These are phyloP conservation scores for Columbina picui DNA, from an alignment of 2,113 vertebrate genomes.

Conservation along the genomic window DNA sequence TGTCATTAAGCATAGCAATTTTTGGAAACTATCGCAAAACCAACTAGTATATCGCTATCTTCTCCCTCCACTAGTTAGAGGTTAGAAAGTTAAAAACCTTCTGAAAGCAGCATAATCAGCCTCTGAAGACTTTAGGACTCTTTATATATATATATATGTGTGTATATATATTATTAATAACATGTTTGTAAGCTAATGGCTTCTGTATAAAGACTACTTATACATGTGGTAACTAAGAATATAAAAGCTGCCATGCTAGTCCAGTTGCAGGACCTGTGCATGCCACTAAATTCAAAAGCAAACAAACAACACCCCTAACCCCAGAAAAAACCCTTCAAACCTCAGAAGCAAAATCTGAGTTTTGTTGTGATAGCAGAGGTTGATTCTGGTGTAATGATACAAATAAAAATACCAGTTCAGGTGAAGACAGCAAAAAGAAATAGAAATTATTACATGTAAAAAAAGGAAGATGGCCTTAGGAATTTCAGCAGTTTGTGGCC, in stretches of 20 bases:
- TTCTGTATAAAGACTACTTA: neutral
- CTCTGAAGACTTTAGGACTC: neutral
- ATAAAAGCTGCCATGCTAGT: neutral
- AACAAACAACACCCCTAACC: neutral
- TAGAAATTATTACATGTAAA: neutral
- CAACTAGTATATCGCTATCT: neutral
- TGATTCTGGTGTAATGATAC: neutral
- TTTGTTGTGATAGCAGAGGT: neutral
- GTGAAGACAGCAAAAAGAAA: neutral
- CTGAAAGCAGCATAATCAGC: neutral
- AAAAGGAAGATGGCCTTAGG: neutral
- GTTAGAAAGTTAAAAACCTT: neutral
- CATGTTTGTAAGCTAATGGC: neutral
- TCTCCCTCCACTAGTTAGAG: neutral
- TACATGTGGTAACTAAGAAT: neutral
- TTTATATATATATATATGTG: neutral
- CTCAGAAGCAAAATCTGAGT: neutral
- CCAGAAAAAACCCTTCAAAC: neutral
- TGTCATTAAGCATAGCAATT: neutral
- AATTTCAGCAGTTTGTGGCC: neutral
- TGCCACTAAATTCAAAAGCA: neutral
- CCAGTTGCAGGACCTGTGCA: neutral
- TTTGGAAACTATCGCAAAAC: neutral
- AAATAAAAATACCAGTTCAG: neutral
- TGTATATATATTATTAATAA: neutral